phyloP scores from a whole-genome alignment of 37 sponge, comb jelly and placozoan species.

The Cliona cf. orientalis region DNA sequence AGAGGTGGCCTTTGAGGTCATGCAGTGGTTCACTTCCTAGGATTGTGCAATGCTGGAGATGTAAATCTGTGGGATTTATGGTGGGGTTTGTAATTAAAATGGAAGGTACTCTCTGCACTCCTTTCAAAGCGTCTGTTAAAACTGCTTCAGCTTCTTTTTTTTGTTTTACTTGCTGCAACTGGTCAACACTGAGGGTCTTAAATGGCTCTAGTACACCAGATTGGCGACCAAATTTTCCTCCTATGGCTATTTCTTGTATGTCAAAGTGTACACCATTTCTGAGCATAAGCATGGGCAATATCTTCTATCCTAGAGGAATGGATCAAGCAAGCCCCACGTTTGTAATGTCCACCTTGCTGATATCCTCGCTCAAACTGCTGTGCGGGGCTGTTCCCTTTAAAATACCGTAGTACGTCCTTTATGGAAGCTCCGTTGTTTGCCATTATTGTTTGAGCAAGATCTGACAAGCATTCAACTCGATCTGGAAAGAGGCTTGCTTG shows the following conservation, averaged over 20 bases:
- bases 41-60: neutral
- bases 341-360: neutral
- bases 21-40: neutral
- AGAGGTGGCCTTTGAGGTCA: constrained; percentile 1
- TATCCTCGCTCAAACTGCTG: neutral
- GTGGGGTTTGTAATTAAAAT: neutral
- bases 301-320: neutral
- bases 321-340: neutral
- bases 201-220: neutral
- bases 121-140: neutral
- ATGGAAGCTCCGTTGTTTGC: neutral
- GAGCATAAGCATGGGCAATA: neutral
- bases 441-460: neutral
- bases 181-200: neutral
- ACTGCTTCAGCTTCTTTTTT: neutral
- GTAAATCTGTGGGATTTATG: neutral
- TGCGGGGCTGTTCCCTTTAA: neutral
- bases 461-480: neutral
- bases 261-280: neutral
- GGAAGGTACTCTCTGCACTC: neutral
- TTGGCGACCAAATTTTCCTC: neutral
- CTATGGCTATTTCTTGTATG: neutral
- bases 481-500: neutral
- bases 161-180: too few relatives aligned
- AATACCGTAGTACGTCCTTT: neutral